Conservation (phyloP, 2,113 vertebrate genomes). For the Rhineura floridana region DNA sequence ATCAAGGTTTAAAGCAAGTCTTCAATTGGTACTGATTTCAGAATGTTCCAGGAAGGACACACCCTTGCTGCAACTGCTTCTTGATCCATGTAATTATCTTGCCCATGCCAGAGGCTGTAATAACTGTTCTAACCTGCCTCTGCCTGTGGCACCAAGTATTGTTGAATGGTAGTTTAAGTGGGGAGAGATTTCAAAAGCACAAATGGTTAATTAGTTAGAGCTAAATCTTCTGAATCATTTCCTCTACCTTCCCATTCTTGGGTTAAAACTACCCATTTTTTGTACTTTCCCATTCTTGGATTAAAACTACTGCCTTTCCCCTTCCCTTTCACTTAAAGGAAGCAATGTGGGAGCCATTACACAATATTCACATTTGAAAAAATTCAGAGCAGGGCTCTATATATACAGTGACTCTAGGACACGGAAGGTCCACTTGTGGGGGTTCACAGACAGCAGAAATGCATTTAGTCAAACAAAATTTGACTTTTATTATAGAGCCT, state of each 20-base stretch:
- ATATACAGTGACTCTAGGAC: too few relatives aligned
- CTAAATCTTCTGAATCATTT: not conserved
- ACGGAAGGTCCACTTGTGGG: not conserved
- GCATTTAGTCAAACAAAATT: not conserved
- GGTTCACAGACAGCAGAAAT: not conserved
- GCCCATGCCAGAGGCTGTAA: not conserved
- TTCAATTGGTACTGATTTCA: slow-evolving; percentile 14
- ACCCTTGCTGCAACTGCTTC: slow-evolving; percentile 6
- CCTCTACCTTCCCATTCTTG: not conserved
- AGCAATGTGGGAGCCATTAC: not conserved
- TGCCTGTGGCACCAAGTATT: not conserved
- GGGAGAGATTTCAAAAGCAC: not conserved
- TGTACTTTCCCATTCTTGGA: not conserved
- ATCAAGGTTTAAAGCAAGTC: not conserved
- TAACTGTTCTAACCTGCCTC: slow-evolving; percentile 18
- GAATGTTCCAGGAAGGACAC: not conserved
- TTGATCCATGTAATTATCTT: slow-evolving; percentile 1
- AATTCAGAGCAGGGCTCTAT: not conserved
- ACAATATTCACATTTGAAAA: not conserved
- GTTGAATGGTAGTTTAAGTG: not conserved
- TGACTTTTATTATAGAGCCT: not conserved
- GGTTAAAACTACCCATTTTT: not conserved
- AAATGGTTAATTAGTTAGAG: slow-evolving; percentile 3
- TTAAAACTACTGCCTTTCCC: not conserved
- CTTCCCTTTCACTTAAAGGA: not conserved